Percentiles rank a stretch among this genome's conserved stretches.
These are phyloP conservation scores for Apis laboriosa DNA, from an alignment of 1,140 invertebrate genomes.

Conservation along the genomic window DNA sequence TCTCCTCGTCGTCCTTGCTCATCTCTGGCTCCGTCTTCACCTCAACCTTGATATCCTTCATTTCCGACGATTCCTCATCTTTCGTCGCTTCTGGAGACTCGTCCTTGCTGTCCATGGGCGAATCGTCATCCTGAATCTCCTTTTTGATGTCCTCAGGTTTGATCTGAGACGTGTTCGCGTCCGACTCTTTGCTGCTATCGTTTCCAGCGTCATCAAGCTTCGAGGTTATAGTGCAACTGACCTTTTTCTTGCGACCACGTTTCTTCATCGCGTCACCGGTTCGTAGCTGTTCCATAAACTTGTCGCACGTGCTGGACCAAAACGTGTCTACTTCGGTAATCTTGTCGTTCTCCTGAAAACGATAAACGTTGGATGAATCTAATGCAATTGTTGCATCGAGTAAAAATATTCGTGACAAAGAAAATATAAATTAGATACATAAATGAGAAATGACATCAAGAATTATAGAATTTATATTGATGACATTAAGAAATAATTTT, in stretches of 20 bases:
- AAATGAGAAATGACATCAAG: too few relatives aligned
- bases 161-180: slow-evolving; percentile 50
- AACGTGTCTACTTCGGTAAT: slow-evolving; percentile 80
- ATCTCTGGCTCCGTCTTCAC: slow-evolving; percentile 36
- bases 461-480: too few relatives aligned
- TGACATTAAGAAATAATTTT: too few relatives aligned
- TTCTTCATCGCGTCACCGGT: slow-evolving; percentile 82
- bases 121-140: slow-evolving; percentile 58
- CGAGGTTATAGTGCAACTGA: slow-evolving; percentile 51
- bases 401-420: neutral
- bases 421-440: too few relatives aligned
- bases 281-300: slow-evolving; percentile 86
- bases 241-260: slow-evolving; percentile 81
- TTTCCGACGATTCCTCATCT: slow-evolving; percentile 20
- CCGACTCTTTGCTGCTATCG: slow-evolving; percentile 57
- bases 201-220: slow-evolving; percentile 57
- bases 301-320: slow-evolving; percentile 86
- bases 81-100: slow-evolving; percentile 54
- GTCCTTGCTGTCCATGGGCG: slow-evolving; percentile 1
- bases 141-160: slow-evolving; percentile 73
- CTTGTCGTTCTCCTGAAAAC: slow-evolving; percentile 74
- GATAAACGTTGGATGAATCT: neutral
- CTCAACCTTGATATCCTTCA: slow-evolving; percentile 55
- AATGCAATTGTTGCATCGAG: neutral
- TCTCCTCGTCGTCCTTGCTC: slow-evolving; percentile 54